A percentile compares a stretch with the other conserved stretches of the same genome.
phyloP scores from a whole-genome alignment of 2,888 invertebrate genomes.

The Ypsolopha scabrella region DNA sequence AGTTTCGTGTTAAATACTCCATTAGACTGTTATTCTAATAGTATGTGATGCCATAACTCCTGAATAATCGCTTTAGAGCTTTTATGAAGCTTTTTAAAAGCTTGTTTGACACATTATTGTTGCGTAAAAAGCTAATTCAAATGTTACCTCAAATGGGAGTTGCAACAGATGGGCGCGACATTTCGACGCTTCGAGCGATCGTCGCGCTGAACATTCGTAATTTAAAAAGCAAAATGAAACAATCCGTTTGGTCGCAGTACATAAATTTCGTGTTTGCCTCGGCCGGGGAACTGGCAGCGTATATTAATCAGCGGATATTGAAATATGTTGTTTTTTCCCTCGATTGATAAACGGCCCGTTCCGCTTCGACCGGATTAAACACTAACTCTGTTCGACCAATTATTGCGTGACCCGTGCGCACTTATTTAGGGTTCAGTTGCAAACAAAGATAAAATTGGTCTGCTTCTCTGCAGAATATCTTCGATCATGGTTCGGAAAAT shows the following conservation, averaged over 20 bases:
- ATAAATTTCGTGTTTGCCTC: constrained; percentile 68
- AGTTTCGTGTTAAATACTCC: not conserved
- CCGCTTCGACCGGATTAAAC: constrained; percentile 56
- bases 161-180: constrained; percentile 63
- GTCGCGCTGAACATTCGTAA: constrained; percentile 65
- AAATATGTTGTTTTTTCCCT: constrained; percentile 68
- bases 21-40: not conserved
- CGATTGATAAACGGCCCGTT: constrained; percentile 64
- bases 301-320: constrained; percentile 71
- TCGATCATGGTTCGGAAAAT: no score
- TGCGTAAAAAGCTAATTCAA: constrained; percentile 32
- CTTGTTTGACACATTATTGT: not conserved
- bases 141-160: constrained; percentile 43
- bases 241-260: constrained; percentile 63
- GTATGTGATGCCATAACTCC: not conserved
- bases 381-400: constrained; percentile 27
- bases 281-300: constrained; percentile 63
- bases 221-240: constrained; percentile 68
- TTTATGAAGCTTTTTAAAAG: not conserved
- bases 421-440: not conserved
- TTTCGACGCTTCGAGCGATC: constrained; percentile 42
- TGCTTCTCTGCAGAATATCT: no score
- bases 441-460: no score
- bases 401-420: not conserved
- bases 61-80: not conserved